Base-by-base conservation (phyloP, 37 sponge, comb jelly and placozoan species). In the Hexactinellida sp. region DNA sequence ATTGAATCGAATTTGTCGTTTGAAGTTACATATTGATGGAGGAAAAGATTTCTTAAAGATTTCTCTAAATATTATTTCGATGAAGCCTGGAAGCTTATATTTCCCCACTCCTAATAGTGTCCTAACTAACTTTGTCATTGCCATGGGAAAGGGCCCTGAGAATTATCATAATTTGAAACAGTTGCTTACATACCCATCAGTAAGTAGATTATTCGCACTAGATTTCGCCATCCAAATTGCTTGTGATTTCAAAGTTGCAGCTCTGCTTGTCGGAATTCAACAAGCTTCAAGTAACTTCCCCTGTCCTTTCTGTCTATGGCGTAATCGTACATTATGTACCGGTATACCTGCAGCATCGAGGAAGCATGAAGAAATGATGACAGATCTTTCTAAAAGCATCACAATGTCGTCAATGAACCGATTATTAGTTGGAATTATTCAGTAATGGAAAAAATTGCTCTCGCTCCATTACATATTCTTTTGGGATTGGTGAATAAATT, bases 181-280 rank as follows among this genome's bases (percentile, higher is more conserved):
- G 13, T 28, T 63, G 76, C 13, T 63, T 63, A 63, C 76, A n/a
- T 63, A 63, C 13, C 76, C 76, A 63, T 63, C 76, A 63, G 13
- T 63, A 63, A 23, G 5, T 63, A 32, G 34, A 63, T 63, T 63
- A 63, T 63, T 63, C 76, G 13, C 76, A 32, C 13, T n/a, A 3
- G 76, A 63, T 63, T 63, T 63, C 76, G 10, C 76, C 30, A 28
- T 63, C 76, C 34, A 28, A 63, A 63, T 63, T 63, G 34, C 76
- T 63, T 63, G 76, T 63, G 76, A 41, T 63, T 63, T 63, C 34
- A 63, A 63, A 63, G 76, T 63, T 23, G 76, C 76, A 63, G 76
- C 76, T 63, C 76, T 63, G 76, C 76, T 63, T 63, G 76, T 63
- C n/a, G n/a, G n/a, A n/a, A n/a, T n/a, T n/a, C n/a, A n/a, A n/a